Conservation (phyloP, 2,797 vertebrate genomes). For the Gadopsis bispinosus region DNA sequence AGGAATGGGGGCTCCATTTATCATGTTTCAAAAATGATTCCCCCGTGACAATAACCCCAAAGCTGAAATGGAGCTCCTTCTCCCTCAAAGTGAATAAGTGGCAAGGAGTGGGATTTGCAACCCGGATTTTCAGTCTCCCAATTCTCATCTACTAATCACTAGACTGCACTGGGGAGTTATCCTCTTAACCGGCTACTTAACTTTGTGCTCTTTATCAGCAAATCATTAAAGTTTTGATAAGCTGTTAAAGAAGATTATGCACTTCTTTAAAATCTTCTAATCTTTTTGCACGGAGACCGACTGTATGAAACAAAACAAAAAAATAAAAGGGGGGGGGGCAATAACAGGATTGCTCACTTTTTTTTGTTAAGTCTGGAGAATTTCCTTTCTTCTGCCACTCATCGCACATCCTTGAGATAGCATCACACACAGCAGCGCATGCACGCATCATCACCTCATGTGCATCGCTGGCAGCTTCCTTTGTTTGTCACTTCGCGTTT, state of each 20-base stretch:
- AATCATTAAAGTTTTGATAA: constrained; percentile 92
- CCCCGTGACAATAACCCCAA: constrained; percentile 81
- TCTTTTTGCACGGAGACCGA: constrained; percentile 82
- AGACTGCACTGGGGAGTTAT: constrained; percentile 88
- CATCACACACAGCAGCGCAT: constrained; percentile 26
- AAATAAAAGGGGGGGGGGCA: constrained; percentile 44
- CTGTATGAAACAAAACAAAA: constrained; percentile 84
- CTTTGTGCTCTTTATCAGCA: constrained; percentile 90
- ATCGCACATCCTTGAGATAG: constrained; percentile 57
- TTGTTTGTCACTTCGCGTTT: constrained; percentile 74
- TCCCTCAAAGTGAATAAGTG: constrained; percentile 85
- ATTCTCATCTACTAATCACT: constrained; percentile 90
- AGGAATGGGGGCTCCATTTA: constrained; percentile 75
- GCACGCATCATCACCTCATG: constrained; percentile 61
- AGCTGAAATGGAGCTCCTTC: constrained; percentile 80
- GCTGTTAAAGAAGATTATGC: constrained; percentile 89
- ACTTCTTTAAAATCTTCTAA: constrained; percentile 88
- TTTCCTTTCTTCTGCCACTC: constrained; percentile 62
- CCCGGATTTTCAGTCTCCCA: constrained; percentile 85
- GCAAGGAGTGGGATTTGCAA: constrained; percentile 87
- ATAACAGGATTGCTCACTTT: constrained; percentile 80
- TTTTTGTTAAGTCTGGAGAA: constrained; percentile 60
- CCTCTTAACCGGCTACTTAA: constrained; percentile 90
- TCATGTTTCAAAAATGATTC: constrained; percentile 84
- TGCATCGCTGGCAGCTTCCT: constrained; percentile 42